phyloP scores from a whole-genome alignment of 2,888 invertebrate genomes.

The Tetrapedia diversipes region DNA sequence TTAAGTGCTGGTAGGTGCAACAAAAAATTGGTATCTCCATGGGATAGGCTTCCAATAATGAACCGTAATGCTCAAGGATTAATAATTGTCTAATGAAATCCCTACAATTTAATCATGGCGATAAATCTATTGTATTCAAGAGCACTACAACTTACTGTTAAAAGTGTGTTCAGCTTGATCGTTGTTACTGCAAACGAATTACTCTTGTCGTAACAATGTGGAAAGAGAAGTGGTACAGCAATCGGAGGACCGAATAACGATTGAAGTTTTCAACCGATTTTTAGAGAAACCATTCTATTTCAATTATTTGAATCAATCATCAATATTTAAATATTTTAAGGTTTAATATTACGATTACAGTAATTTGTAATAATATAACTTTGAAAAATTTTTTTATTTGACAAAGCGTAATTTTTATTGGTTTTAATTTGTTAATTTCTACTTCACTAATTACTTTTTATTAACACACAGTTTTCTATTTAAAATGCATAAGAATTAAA shows the following conservation, averaged over 20 bases:
- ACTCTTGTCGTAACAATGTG: constrained; percentile 14
- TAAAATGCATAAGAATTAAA: too few relatives aligned
- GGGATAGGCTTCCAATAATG: too few relatives aligned
- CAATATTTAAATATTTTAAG: too few relatives aligned
- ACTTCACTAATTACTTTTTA: too few relatives aligned
- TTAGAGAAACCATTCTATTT: neutral
- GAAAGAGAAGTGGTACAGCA: neutral
- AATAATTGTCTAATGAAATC: constrained; percentile 18
- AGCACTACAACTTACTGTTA: constrained; percentile 19
- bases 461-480: too few relatives aligned
- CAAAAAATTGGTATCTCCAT: too few relatives aligned
- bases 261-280: neutral
- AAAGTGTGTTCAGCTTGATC: constrained; percentile 19
- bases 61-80: too few relatives aligned
- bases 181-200: constrained; percentile 22
- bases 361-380: too few relatives aligned
- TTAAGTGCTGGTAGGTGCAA: too few relatives aligned
- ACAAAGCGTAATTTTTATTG: neutral
- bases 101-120: constrained; percentile 1
- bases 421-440: too few relatives aligned
- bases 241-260: neutral
- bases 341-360: too few relatives aligned
- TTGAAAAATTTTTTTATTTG: neutral
- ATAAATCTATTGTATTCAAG: neutral
- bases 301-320: too few relatives aligned